Evolutionary conservation across 2,888 invertebrate species (phyloP).

Genomic region (Amphipyra berbera): DNA sequence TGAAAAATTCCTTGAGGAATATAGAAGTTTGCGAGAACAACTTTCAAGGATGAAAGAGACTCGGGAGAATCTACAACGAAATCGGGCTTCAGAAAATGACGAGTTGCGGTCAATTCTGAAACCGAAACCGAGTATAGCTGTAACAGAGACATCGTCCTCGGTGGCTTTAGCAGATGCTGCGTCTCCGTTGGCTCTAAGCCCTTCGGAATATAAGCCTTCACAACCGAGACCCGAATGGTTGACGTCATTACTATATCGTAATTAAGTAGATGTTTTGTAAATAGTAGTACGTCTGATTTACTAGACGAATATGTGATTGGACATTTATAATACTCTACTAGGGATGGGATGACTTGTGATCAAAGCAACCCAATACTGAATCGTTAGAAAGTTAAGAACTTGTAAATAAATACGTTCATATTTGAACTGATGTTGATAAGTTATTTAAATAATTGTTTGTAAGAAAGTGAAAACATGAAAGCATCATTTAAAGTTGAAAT

Average conservation of each 20-base stretch:
- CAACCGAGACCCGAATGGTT: constrained; percentile 84
- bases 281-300: constrained; percentile 56
- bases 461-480: constrained; percentile 75
- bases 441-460: constrained; percentile 75
- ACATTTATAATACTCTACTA: constrained; percentile 49
- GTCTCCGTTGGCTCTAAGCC: constrained; percentile 81
- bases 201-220: constrained; percentile 82
- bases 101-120: constrained; percentile 89
- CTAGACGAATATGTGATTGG: constrained; percentile 58
- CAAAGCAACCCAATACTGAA: constrained; percentile 48
- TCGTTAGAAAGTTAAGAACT: constrained; percentile 60
- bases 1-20: constrained; percentile 94
- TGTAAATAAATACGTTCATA: constrained; percentile 75
- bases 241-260: constrained; percentile 84
- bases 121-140: constrained; percentile 88
- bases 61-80: constrained; percentile 91
- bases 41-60: constrained; percentile 95
- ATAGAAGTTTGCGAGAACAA: constrained; percentile 93
- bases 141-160: constrained; percentile 85
- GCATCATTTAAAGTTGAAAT: constrained; percentile 85
- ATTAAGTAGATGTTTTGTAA: constrained; percentile 71
- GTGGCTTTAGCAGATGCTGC: constrained; percentile 82
- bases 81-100: constrained; percentile 85
- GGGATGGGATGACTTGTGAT: constrained; percentile 37
- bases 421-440: constrained; percentile 83